Base-by-base conservation (phyloP, 2,888 invertebrate species). In the Harpalus rubripes region DNA sequence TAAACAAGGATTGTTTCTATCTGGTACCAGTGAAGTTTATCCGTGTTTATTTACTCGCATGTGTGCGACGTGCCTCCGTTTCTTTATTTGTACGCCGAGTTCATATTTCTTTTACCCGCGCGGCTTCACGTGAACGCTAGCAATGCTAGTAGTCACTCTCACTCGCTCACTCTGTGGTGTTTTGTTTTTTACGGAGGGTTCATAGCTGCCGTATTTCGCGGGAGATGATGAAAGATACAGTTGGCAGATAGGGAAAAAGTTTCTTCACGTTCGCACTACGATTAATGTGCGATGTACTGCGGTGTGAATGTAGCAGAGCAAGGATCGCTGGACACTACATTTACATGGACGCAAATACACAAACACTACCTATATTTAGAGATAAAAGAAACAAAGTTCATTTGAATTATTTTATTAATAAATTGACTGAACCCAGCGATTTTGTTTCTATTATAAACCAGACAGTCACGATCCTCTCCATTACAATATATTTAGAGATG, bases 61-160 rank as follows among this genome's bases (percentile, higher is more conserved):
- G 82, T 86, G 81, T 84, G 81, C 86, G 41, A 41, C 86, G 78
- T 85, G 83, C 59, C 61, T 63, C 61, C 63, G 86, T 86, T 86
- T 86, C 87, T 88, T 87, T 88, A 87, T 87, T 88, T 88, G 87
- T 86, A 85, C 83, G 74, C 58, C 81, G 85, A 87, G 87, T 88
- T 88, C 88, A 87, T 88, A 87, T 88, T 88, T 88, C 87, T 87
- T 87, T 87, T 86, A 32, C 32, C 86, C 83, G 84, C 86, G 22
- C 63, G 80, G 39, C 80, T 80, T 61, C 59, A 18, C 79, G 39
- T 15, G 41, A 18, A 74, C 72, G 44, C 68, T 41, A 16, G 32
- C 68, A 12, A 10, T 39, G 22, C 68, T 41, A 39, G 32, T 52
- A 74, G 41, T 74, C 68, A 65, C 26, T 65, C 63, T 8, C 16